Evolutionary conservation across 2,113 vertebrate species (phyloP).

Genomic region (Micronisus gabar): DNA sequence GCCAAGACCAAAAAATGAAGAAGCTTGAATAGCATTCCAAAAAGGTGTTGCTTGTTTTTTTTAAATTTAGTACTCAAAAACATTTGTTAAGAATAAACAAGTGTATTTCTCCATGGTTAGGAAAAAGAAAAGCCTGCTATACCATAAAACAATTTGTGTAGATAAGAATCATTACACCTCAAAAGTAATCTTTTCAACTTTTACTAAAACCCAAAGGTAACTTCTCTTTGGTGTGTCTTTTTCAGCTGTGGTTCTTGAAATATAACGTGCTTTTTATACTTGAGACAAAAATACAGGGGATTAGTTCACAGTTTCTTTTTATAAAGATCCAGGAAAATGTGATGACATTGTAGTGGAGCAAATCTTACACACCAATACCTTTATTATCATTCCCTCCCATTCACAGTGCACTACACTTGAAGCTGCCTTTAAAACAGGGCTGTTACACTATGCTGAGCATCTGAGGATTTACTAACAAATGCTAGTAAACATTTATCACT

Average conservation of each 20-base stretch:
- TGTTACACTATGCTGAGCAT: background rate
- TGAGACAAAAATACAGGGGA: background rate
- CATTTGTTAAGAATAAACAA: background rate
- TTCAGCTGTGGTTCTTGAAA: background rate
- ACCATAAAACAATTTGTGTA: background rate
- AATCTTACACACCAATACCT: background rate
- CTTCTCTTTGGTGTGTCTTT: background rate
- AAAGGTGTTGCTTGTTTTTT: background rate
- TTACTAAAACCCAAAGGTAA: background rate
- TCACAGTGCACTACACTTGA: background rate
- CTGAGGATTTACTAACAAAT: background rate
- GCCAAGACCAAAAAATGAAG: background rate
- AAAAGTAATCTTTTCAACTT: background rate
- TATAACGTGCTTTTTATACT: background rate
- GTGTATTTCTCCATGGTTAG: background rate
- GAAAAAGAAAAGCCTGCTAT: background rate
- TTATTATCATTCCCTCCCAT: background rate
- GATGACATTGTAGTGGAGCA: background rate
- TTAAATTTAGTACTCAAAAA: background rate
- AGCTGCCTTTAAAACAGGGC: background rate
- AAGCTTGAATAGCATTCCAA: background rate
- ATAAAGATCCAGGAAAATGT: background rate
- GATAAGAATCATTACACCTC: background rate
- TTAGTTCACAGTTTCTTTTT: background rate
- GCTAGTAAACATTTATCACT: background rate